These are phyloP conservation scores for Bhutanitis thaidina DNA, from an alignment of 2,888 invertebrate species.

Conservation along the genomic window DNA sequence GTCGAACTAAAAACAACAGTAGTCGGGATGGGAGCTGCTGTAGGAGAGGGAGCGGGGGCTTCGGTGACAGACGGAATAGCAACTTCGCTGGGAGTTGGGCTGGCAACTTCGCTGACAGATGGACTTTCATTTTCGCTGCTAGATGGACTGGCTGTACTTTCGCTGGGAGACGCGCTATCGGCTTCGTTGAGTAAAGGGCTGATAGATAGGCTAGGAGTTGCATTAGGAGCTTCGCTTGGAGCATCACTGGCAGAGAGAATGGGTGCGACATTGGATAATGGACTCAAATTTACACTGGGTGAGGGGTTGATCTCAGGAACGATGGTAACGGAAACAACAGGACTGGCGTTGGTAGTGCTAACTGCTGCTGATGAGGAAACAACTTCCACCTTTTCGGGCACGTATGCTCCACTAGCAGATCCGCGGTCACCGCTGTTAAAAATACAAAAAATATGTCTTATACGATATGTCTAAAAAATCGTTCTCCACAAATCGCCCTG, in stretches of 20 bases:
- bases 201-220: background rate
- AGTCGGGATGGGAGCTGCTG: background rate
- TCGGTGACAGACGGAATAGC: slow-evolving; percentile 1
- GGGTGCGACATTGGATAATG: background rate
- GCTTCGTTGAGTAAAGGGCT: too few relatives aligned
- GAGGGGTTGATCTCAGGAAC: slow-evolving; percentile 7
- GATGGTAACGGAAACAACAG: slow-evolving; percentile 14
- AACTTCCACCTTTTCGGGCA: slow-evolving; percentile 21
- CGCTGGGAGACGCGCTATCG: too few relatives aligned
- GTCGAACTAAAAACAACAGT: slow-evolving; percentile 6
- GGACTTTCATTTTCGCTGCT: too few relatives aligned
- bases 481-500: too few relatives aligned
- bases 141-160: too few relatives aligned
- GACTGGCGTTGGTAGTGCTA: slow-evolving; percentile 13
- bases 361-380: slow-evolving; percentile 13
- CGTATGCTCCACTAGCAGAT: slow-evolving; percentile 33
- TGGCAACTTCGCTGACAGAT: background rate
- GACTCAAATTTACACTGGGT: background rate
- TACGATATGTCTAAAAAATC: too few relatives aligned
- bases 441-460: background rate
- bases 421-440: slow-evolving; percentile 40
- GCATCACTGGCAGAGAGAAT: background rate
- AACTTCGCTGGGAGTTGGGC: background rate
- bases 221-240: background rate
- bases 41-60: slow-evolving; percentile 12